A percentile compares a stretch with the other conserved stretches of the same genome.
Conservation (phyloP, 2,797 vertebrate genomes). For the Tadarida brasiliensis region DNA sequence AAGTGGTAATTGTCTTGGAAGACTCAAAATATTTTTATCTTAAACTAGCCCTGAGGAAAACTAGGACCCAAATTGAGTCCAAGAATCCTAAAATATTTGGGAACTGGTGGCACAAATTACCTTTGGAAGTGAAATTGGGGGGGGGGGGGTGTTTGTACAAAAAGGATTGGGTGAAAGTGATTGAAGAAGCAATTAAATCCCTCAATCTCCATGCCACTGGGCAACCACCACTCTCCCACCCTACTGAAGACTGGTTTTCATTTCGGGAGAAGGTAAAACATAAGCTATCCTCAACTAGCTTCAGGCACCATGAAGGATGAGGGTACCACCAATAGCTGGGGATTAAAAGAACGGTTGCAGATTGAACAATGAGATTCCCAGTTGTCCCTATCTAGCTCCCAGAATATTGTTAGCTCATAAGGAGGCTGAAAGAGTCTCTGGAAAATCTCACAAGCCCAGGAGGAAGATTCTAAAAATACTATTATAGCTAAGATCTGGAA, state of each 20-base stretch:
- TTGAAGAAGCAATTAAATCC: neutral
- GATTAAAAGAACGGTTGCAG: neutral
- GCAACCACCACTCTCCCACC: neutral
- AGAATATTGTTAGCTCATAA: neutral
- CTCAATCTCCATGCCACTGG: neutral
- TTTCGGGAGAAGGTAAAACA: neutral
- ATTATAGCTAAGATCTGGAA: neutral
- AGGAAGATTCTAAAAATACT: neutral
- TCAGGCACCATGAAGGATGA: neutral
- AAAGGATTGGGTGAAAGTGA: neutral
- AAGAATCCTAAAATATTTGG: slow-evolving; percentile 24
- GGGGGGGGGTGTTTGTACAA: rapidly evolving
- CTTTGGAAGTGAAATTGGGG: neutral
- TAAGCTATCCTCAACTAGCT: too few species aligned
- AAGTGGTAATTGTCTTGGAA: neutral
- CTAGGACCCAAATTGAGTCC: neutral
- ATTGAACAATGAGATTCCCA: neutral
- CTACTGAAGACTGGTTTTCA: neutral
- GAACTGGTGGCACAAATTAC: neutral
- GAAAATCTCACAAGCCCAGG: neutral
- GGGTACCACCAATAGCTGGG: neutral
- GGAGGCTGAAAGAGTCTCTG: neutral
- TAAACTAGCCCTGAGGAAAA: neutral
- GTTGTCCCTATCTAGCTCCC: neutral
- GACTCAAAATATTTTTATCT: neutral